These are phyloP conservation scores for Gymnorhina tibicen DNA, from an alignment of 2,113 vertebrate genomes.

Conservation along the genomic window DNA sequence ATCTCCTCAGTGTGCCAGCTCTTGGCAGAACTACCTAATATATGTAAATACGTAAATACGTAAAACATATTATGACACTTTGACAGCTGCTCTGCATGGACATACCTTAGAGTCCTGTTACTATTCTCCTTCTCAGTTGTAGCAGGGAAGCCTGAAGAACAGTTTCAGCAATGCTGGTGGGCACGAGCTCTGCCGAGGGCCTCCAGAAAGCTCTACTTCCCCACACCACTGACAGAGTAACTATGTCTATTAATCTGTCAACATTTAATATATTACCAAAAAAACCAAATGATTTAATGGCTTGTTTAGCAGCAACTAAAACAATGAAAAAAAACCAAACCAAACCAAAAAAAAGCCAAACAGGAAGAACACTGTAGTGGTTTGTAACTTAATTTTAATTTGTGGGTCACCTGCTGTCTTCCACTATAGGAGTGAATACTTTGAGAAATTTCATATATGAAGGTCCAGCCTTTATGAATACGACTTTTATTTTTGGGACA, in stretches of 20 bases:
- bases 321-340: background rate
- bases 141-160: background rate
- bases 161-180: background rate
- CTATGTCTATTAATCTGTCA: background rate
- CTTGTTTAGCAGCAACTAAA: background rate
- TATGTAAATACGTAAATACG: too few species aligned
- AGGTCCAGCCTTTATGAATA: background rate
- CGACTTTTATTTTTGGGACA: background rate
- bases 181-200: rapidly evolving
- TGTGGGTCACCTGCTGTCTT: background rate
- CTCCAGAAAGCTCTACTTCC: background rate
- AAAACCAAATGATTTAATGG: background rate
- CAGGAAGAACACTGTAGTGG: background rate
- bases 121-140: background rate
- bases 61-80: background rate
- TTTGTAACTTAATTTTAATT: background rate
- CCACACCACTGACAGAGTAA: background rate
- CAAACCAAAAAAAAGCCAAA: background rate
- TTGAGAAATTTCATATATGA: background rate
- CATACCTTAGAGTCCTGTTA: background rate
- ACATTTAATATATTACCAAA: background rate
- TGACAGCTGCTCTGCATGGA: background rate
- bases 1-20: background rate
- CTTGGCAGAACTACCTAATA: background rate
- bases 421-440: background rate